phyloP scores from a whole-genome alignment of 1,140 invertebrate species.

The Hylaeus volcanicus region DNA sequence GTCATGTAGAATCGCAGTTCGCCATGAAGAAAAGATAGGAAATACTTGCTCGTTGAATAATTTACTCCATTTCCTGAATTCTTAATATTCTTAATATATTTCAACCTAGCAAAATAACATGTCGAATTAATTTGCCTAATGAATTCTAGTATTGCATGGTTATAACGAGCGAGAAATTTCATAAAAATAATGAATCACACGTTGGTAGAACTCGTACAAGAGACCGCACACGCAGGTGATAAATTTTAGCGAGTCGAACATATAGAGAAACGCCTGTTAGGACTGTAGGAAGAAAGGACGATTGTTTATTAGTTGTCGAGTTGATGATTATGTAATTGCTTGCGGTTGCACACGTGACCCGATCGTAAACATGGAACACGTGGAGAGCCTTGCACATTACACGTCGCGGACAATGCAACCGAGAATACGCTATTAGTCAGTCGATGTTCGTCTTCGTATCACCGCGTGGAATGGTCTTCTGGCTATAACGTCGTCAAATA shows the following conservation, averaged over 20 bases:
- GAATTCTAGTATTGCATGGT: too few relatives aligned
- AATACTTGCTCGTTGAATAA: too few relatives aligned
- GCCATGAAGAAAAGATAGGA: too few relatives aligned
- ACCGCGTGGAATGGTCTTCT: not conserved
- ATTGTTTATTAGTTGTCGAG: slow-evolving; percentile 34
- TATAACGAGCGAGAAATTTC: too few relatives aligned
- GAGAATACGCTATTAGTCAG: slow-evolving; percentile 28
- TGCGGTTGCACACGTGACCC: slow-evolving; percentile 14
- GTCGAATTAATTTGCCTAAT: too few relatives aligned
- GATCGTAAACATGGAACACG: slow-evolving; percentile 48
- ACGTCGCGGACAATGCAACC: not conserved
- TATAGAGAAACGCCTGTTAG: not conserved
- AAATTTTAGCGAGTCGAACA: not conserved
- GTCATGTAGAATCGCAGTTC: too few relatives aligned
- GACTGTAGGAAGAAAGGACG: slow-evolving; percentile 29
- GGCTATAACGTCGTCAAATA: slow-evolving; percentile 5
- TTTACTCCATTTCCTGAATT: too few relatives aligned
- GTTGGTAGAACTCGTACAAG: not conserved
- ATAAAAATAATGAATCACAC: not conserved
- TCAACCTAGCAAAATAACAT: too few relatives aligned
- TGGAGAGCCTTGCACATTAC: slow-evolving; percentile 12
- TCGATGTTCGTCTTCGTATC: not conserved
- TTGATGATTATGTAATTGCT: slow-evolving; percentile 47
- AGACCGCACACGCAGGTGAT: not conserved
- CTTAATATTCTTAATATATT: too few relatives aligned